Percentiles rank a stretch among this genome's conserved stretches.
These are phyloP conservation scores for Seira ritae DNA, from an alignment of 2,888 invertebrate species.

Conservation along the genomic window DNA sequence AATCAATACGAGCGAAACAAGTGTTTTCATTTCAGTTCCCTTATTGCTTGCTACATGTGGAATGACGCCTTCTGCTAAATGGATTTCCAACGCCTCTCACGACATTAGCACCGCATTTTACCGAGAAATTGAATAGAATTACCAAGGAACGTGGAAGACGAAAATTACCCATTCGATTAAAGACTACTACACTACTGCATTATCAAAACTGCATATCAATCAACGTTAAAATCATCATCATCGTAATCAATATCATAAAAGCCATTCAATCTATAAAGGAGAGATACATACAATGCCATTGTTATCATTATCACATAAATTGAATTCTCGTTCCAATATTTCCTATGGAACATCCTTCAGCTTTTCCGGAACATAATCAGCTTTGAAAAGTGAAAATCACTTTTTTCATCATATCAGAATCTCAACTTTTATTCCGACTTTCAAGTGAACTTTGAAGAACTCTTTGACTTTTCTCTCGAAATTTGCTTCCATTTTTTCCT, in stretches of 20 bases:
- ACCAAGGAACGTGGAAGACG: not conserved
- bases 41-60: not conserved
- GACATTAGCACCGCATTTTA: no score
- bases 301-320: not conserved
- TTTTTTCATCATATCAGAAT: not conserved
- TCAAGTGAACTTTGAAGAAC: not conserved
- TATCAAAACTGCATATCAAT: not conserved
- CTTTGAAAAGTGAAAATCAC: not conserved
- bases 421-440: not conserved
- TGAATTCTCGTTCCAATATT: not conserved
- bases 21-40: not conserved
- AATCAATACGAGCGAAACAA: not conserved
- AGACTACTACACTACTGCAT: not conserved
- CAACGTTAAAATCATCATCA: not conserved
- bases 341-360: not conserved
- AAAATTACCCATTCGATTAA: not conserved
- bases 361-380: not conserved
- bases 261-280: no score
- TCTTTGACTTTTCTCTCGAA: not conserved
- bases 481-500: not conserved
- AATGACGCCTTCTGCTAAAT: no score
- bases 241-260: not conserved
- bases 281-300: not conserved
- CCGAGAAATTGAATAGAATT: no score
- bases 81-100: no score